Percentiles rank a stretch among this genome's conserved stretches.
phyloP scores from a whole-genome alignment of 35 echinoderm and acorn worm species.

The Antedon bifida region DNA sequence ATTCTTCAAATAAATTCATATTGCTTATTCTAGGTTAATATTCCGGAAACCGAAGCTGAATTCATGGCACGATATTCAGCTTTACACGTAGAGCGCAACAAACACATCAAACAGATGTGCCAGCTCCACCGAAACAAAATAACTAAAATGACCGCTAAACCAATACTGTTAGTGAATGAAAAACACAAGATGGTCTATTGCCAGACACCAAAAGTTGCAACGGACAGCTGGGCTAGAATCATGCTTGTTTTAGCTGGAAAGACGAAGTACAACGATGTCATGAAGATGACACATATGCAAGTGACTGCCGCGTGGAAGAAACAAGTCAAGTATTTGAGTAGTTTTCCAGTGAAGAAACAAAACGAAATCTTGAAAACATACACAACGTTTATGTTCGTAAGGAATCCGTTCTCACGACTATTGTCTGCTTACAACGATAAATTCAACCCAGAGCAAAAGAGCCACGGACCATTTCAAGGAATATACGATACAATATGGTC shows the following conservation, averaged over 20 bases:
- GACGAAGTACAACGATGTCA: constrained; percentile 1
- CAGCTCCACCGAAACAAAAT: background rate
- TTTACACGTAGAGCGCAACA: background rate
- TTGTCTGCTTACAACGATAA: constrained; percentile 83
- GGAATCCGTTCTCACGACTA: constrained; percentile 67
- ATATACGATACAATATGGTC: background rate
- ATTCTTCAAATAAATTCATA: no score
- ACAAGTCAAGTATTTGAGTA: constrained; percentile 21
- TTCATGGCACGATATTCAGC: background rate
- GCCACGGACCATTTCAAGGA: background rate
- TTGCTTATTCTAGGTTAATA: no score
- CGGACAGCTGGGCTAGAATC: constrained; percentile 71
- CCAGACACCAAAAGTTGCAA: constrained; percentile 56
- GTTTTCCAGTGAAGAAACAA: constrained; percentile 13
- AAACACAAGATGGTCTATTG: constrained; percentile 78
- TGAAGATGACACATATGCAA: constrained; percentile 33
- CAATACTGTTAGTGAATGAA: constrained; percentile 44
- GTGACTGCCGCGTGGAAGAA: constrained; percentile 23
- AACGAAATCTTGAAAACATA: constrained; percentile 46
- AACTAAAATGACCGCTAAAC: background rate
- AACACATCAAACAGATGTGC: background rate
- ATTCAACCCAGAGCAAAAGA: constrained; percentile 26
- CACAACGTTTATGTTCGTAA: constrained; percentile 86
- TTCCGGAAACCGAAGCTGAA: background rate
- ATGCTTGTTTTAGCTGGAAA: constrained; percentile 48